A percentile compares a stretch with the other conserved stretches of the same genome.
Evolutionary conservation across 2,888 invertebrate species (phyloP).

Genomic region (Drosophila limbata): DNA sequence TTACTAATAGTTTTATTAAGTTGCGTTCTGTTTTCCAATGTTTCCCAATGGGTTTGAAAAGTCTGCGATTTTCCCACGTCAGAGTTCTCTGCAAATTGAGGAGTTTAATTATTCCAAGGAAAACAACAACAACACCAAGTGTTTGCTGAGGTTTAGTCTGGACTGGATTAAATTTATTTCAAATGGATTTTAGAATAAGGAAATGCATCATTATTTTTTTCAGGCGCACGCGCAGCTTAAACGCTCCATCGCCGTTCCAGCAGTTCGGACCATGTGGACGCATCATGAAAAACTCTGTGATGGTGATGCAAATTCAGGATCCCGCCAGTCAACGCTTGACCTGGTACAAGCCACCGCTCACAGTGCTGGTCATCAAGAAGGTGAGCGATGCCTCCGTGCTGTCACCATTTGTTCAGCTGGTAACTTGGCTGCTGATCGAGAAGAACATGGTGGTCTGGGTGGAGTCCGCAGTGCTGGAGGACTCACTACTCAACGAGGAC

Average conservation of each 20-base stretch:
- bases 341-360: slow-evolving; percentile 98
- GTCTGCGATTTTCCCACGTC: slow-evolving; percentile 44
- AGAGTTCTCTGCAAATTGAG: slow-evolving; percentile 57
- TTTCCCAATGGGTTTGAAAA: slow-evolving; percentile 56
- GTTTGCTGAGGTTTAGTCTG: slow-evolving; percentile 62
- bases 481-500: slow-evolving; percentile 91
- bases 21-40: slow-evolving; percentile 40
- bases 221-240: slow-evolving; percentile 97
- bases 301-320: slow-evolving; percentile 99
- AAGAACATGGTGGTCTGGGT: slow-evolving; percentile 98
- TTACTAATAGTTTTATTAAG: not conserved
- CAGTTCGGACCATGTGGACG: slow-evolving; percentile 99
- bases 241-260: slow-evolving; percentile 98
- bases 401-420: slow-evolving; percentile 95
- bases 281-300: slow-evolving; percentile 97
- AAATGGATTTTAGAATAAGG: not conserved
- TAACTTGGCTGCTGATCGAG: slow-evolving; percentile 97
- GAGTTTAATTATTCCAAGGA: slow-evolving; percentile 51
- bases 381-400: slow-evolving; percentile 96
- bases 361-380: slow-evolving; percentile 98
- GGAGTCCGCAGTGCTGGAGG: slow-evolving; percentile 95
- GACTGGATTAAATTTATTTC: not conserved
- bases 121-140: slow-evolving; percentile 36
- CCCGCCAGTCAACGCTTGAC: slow-evolving; percentile 98
- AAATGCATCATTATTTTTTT: slow-evolving; percentile 82